Evolutionary conservation across 2,888 invertebrate genomes (phyloP).

Genomic region (Danaus chrysippus): DNA sequence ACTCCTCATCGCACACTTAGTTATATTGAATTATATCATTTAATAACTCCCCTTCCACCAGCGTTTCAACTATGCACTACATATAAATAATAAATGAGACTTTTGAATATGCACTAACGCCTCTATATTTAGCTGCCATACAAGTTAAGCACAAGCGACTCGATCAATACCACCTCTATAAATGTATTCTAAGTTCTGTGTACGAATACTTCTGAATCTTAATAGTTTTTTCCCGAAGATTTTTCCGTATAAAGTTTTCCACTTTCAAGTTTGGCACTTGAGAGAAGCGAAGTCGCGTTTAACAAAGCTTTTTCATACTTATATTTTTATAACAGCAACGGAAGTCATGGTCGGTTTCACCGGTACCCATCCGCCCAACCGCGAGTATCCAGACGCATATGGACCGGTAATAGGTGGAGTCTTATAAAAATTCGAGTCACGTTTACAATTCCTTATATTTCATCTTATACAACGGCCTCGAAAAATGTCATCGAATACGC

Average conservation of each 20-base stretch:
- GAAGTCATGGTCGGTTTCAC: conserved; percentile 75
- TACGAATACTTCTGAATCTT: conserved; percentile 73
- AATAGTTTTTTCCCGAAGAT: conserved; percentile 75
- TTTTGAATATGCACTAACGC: conserved; percentile 10
- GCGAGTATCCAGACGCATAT: conserved; percentile 65
- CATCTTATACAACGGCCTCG: conserved; percentile 76
- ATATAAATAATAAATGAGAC: not conserved
- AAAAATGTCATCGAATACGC: conserved; percentile 80
- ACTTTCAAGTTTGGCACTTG: conserved; percentile 78
- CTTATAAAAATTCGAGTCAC: conserved; percentile 70
- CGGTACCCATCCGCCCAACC: conserved; percentile 69
- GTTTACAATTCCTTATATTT: conserved; percentile 78
- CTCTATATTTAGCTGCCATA: conserved; percentile 11
- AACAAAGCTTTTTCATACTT: conserved; percentile 78
- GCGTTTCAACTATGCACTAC: no score
- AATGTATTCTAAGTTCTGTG: conserved; percentile 2
- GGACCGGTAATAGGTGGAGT: conserved; percentile 76
- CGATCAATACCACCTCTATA: not conserved
- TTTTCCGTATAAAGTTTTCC: conserved; percentile 77
- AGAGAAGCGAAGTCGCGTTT: conserved; percentile 73
- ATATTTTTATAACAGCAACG: conserved; percentile 77
- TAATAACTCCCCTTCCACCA: conserved; percentile 50
- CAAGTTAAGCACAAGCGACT: not conserved
- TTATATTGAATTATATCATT: conserved; percentile 68
- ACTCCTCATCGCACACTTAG: conserved; percentile 56